Evolutionary conservation across 1,140 invertebrate genomes (phyloP).

Genomic region (Littorina saxatilis): DNA sequence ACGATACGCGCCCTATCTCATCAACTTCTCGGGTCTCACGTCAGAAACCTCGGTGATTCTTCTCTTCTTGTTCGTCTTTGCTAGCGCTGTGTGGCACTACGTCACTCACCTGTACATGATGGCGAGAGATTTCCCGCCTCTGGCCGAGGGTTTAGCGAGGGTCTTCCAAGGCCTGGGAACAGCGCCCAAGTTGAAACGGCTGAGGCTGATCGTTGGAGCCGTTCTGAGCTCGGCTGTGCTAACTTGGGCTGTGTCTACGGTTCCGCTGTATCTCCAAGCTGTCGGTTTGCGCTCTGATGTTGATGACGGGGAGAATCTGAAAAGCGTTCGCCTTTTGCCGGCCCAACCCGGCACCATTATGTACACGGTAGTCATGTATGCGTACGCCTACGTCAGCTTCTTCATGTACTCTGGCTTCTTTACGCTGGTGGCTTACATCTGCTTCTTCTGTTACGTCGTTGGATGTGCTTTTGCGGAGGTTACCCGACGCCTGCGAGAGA

Average conservation of each 20-base stretch:
- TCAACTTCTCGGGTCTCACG: background rate
- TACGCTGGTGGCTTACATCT: background rate
- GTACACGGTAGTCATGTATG: background rate
- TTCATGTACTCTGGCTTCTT: background rate
- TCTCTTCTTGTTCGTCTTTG: background rate
- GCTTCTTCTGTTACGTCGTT: slow-evolving; percentile 6
- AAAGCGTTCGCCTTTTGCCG: background rate
- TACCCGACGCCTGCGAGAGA: background rate
- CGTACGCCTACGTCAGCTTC: background rate
- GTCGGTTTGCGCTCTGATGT: background rate
- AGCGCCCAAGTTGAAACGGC: background rate
- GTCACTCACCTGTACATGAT: background rate
- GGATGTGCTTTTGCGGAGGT: background rate
- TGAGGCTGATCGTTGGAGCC: background rate
- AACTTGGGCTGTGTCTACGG: background rate
- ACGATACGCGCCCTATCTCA: background rate
- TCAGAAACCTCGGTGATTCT: background rate
- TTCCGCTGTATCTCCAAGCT: background rate
- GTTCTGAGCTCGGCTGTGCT: background rate
- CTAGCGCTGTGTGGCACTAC: background rate
- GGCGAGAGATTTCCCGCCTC: background rate
- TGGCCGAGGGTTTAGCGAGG: slow-evolving; percentile 4
- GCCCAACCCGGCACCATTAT: background rate
- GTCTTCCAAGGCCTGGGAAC: background rate
- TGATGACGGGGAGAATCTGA: background rate